A percentile compares a stretch with the other conserved stretches of the same genome.
These are phyloP conservation scores for Melieria picta DNA, from an alignment of 2,888 invertebrate species.

Conservation along the genomic window DNA sequence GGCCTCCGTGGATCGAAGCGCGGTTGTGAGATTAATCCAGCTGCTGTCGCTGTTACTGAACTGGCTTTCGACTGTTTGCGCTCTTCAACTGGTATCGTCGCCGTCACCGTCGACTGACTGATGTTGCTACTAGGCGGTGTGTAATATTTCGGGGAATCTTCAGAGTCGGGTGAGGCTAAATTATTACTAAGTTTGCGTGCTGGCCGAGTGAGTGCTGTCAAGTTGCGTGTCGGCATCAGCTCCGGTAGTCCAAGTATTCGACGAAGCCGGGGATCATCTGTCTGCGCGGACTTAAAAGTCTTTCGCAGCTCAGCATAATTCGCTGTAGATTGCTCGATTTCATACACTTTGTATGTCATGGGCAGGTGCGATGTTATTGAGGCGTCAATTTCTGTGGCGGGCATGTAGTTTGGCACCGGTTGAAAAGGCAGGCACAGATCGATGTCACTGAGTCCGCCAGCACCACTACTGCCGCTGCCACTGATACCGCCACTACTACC, in stretches of 20 bases:
- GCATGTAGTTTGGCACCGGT: slow-evolving; percentile 80
- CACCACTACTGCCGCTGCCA: not conserved
- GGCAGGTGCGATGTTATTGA: slow-evolving; percentile 82
- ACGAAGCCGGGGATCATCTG: slow-evolving; percentile 78
- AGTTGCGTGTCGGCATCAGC: slow-evolving; percentile 46
- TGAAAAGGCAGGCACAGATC: slow-evolving; percentile 85
- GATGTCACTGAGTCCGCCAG: slow-evolving; percentile 69
- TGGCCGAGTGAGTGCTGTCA: slow-evolving; percentile 39
- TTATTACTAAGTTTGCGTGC: slow-evolving; percentile 46
- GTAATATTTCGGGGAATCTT: slow-evolving; percentile 47
- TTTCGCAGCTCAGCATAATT: slow-evolving; percentile 80
- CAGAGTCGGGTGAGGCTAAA: slow-evolving; percentile 55
- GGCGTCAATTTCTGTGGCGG: slow-evolving; percentile 88
- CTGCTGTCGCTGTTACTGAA: slow-evolving; percentile 7
- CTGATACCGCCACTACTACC: slow-evolving; percentile 20
- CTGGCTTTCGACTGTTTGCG: slow-evolving; percentile 33
- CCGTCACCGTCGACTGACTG: slow-evolving; percentile 23
- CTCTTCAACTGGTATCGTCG: slow-evolving; percentile 21
- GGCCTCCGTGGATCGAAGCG: slow-evolving; percentile 63
- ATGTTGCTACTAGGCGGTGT: slow-evolving; percentile 45
- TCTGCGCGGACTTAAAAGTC: slow-evolving; percentile 71
- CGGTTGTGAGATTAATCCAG: slow-evolving; percentile 34
- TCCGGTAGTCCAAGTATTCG: slow-evolving; percentile 75
- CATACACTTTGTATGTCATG: slow-evolving; percentile 73
- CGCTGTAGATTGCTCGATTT: slow-evolving; percentile 76